Conservation (phyloP, 2,888 invertebrate genomes). For the Nomada hirtipes region DNA sequence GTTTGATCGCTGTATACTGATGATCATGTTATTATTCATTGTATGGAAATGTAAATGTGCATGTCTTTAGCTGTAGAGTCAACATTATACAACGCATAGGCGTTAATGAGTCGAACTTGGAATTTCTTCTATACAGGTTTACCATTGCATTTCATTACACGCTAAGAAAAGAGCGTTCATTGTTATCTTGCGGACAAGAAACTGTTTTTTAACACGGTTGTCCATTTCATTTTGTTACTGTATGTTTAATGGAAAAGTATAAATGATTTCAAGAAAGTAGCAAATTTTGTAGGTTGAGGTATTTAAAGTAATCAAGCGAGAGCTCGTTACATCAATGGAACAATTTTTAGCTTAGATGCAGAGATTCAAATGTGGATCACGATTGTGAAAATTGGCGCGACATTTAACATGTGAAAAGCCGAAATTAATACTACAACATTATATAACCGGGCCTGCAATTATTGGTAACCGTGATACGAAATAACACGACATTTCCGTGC, state of each 20-base stretch:
- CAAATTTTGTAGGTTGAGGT: not conserved
- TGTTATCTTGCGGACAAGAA: not conserved
- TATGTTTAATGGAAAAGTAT: not conserved
- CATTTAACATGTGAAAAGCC: constrained; percentile 27
- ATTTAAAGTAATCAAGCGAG: not conserved
- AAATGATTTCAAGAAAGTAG: not conserved
- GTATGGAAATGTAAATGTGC: not conserved
- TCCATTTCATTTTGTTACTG: not conserved
- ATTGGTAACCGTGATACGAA: constrained; percentile 8
- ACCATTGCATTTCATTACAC: not conserved
- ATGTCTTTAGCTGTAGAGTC: not conserved
- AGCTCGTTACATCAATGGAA: not conserved
- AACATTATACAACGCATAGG: not conserved
- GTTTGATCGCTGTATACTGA: not conserved
- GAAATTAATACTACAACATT: constrained; percentile 38
- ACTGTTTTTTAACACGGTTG: not conserved
- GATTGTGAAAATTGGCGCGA: constrained; percentile 40
- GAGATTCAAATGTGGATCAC: constrained; percentile 23
- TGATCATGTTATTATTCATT: not conserved
- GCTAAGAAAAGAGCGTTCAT: too few relatives aligned
- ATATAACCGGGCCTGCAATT: constrained; percentile 8
- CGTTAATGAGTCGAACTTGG: constrained; percentile 17
- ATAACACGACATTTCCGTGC: constrained; percentile 2
- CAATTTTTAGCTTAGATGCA: not conserved
- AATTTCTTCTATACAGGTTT: constrained; percentile 2